phyloP scores from a whole-genome alignment of 2,888 invertebrate species.

The Drosophila stalkeri region DNA sequence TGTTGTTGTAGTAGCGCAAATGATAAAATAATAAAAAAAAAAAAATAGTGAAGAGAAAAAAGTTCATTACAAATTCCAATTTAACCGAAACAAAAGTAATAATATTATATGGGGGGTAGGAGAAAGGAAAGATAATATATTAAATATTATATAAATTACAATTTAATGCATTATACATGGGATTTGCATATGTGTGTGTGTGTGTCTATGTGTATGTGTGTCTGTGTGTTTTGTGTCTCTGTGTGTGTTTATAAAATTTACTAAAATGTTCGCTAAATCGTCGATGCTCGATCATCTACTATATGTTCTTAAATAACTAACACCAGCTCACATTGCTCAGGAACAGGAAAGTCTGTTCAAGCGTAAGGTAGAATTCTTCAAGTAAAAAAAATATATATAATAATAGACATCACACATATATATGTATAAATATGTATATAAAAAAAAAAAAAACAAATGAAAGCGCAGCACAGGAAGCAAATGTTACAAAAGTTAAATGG shows the following conservation, averaged over 20 bases:
- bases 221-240: conserved; percentile 13
- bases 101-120: conserved; percentile 11
- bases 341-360: conserved; percentile 6
- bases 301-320: conserved; percentile 47
- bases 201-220: no score
- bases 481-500: conserved; percentile 30
- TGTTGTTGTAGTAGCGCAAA: conserved; percentile 36
- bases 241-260: conserved; percentile 32
- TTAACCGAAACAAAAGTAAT: conserved; percentile 43
- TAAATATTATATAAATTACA: conserved; percentile 55
- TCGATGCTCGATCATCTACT: conserved; percentile 16
- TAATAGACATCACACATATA: not conserved
- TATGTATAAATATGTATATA: not conserved
- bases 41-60: conserved; percentile 4
- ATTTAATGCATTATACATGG: conserved; percentile 36
- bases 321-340: conserved; percentile 37
- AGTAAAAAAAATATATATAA: not conserved
- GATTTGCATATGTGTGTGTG: conserved; percentile 1
- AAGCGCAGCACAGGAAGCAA: conserved; percentile 25
- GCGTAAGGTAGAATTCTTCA: not conserved
- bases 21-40: not conserved
- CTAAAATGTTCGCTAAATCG: conserved; percentile 48
- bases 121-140: conserved; percentile 21
- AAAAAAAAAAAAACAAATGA: not conserved
- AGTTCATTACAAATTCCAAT: conserved; percentile 60